phyloP scores from a whole-genome alignment of 2,113 vertebrate species.

The Semnornis frantzii region DNA sequence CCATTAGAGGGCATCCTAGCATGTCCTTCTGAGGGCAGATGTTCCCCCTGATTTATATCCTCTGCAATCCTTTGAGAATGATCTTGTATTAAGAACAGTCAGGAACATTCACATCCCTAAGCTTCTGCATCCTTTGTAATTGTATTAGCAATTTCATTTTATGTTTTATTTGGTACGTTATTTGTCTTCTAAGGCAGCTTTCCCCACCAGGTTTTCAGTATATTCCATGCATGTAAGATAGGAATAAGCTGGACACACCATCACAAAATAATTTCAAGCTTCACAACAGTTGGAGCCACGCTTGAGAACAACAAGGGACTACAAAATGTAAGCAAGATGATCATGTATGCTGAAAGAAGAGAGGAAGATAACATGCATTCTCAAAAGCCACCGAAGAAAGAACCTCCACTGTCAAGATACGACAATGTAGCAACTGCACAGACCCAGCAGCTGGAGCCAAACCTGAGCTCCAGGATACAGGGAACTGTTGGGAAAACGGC shows the following conservation, averaged over 20 bases:
- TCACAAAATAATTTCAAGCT: not conserved
- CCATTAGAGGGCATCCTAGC: constrained; percentile 66
- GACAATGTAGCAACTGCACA: not conserved
- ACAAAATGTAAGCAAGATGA: not conserved
- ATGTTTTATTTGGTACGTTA: not conserved
- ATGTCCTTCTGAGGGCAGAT: constrained; percentile 31
- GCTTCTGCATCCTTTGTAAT: not conserved
- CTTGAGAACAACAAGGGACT: not conserved
- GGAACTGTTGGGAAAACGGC: not conserved
- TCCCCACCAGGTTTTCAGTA: not conserved
- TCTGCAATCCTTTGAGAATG: not conserved
- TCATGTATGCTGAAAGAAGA: not conserved
- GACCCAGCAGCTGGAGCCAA: not conserved
- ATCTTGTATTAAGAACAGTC: not conserved
- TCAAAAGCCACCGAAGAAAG: not conserved
- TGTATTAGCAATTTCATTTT: not conserved
- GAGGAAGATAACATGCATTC: not conserved
- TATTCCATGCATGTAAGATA: not conserved
- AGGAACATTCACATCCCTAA: not conserved
- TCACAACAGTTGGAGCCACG: not conserved
- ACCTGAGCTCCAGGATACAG: not conserved
- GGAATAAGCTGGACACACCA: not conserved
- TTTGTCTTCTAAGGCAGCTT: not conserved
- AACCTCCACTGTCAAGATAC: not conserved
- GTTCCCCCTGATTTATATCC: not conserved